Conservation (phyloP, 2,797 vertebrate genomes). For the Hephaestus fuliginosus region DNA sequence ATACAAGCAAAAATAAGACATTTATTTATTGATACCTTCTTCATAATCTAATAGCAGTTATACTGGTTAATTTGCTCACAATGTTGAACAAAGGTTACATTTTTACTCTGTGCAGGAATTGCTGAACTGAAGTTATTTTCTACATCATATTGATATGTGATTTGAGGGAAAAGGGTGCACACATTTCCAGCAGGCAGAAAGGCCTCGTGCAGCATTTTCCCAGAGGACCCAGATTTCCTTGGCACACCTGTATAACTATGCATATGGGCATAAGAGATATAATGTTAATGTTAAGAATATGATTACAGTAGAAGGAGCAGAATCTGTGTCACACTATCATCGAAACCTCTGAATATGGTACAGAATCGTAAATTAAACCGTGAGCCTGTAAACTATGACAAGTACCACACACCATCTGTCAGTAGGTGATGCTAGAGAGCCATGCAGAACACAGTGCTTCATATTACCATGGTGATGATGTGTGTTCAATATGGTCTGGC, state of each 20-base stretch:
- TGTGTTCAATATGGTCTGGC: conserved; percentile 19
- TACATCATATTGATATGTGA: neutral
- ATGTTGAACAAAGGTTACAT: neutral
- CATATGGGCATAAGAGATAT: neutral
- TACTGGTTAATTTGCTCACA: neutral
- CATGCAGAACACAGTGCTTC: neutral
- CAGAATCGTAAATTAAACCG: neutral
- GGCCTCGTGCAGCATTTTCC: neutral
- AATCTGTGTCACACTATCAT: too few relatives aligned
- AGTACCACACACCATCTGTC: conserved; percentile 15
- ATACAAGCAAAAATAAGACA: neutral
- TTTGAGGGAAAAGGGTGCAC: neutral
- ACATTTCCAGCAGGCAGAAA: neutral
- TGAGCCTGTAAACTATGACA: neutral
- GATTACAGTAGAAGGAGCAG: neutral
- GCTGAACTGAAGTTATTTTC: neutral
- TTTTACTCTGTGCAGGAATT: neutral
- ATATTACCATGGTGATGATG: conserved; percentile 41
- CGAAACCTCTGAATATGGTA: neutral
- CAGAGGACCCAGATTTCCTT: neutral
- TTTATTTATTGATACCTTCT: neutral
- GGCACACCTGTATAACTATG: neutral
- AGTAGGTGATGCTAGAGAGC: conserved; percentile 70
- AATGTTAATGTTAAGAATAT: neutral
- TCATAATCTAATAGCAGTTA: too few relatives aligned